A percentile compares a stretch with the other conserved stretches of the same genome.
Evolutionary conservation across 1,140 invertebrate genomes (phyloP).

Genomic region (Hyphantria cunea): DNA sequence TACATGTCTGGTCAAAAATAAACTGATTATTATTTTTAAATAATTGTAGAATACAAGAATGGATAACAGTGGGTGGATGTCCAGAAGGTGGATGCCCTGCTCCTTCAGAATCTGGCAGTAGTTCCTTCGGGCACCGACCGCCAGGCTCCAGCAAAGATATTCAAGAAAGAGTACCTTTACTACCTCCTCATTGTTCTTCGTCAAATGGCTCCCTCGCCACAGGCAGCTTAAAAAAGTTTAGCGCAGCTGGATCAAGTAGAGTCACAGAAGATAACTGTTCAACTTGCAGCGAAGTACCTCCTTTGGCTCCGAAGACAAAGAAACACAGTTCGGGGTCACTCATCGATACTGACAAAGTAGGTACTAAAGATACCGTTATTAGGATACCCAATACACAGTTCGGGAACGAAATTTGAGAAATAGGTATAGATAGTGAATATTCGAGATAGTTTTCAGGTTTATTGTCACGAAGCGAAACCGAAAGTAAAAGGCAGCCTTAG

Average conservation of each 20-base stretch:
- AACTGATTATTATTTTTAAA: background rate
- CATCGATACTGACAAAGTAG: conserved; percentile 65
- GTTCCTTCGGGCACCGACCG: conserved; percentile 47
- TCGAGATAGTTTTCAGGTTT: conserved; percentile 8
- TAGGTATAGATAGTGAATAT: conserved; percentile 31
- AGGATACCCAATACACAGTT: conserved; percentile 65
- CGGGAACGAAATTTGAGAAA: conserved; percentile 67
- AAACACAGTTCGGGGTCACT: conserved; percentile 69
- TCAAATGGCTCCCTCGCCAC: conserved; percentile 71
- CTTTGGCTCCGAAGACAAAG: conserved; percentile 66
- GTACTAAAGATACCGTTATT: conserved; percentile 65
- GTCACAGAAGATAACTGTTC: conserved; percentile 65
- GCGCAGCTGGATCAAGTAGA: conserved; percentile 54
- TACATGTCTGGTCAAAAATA: background rate
- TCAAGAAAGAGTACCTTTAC: conserved; percentile 60
- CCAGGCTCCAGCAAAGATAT: conserved; percentile 53
- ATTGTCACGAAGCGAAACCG: no score
- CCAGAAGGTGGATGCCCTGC: conserved; percentile 44
- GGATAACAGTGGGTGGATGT: conserved; percentile 71
- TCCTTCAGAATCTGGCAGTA: conserved; percentile 49
- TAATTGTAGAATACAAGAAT: conserved; percentile 57
- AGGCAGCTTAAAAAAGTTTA: conserved; percentile 69
- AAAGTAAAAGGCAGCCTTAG: no score
- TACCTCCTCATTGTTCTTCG: conserved; percentile 68
- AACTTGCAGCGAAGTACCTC: conserved; percentile 68